Evolutionary conservation across 2,113 vertebrate species (phyloP).

Genomic region (Macrotis lagotis): DNA sequence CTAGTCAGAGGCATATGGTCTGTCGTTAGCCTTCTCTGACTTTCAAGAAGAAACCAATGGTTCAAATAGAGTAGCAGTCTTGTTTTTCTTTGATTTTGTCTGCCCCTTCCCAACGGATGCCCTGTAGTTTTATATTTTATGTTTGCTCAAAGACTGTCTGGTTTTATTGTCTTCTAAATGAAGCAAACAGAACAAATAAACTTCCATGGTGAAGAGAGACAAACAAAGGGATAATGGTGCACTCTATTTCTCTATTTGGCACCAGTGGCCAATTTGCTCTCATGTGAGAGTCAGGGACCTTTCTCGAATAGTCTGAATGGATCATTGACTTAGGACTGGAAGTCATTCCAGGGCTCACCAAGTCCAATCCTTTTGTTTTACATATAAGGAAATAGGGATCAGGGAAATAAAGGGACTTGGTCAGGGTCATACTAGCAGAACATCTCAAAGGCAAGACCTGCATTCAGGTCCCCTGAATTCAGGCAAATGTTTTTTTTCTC

Average conservation of each 20-base stretch:
- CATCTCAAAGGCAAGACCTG: background rate
- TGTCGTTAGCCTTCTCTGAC: background rate
- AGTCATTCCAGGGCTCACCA: background rate
- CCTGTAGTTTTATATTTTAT: constrained; percentile 45
- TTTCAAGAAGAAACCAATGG: background rate
- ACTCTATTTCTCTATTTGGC: background rate
- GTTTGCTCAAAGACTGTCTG: constrained; percentile 34
- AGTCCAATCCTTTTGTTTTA: too few species aligned
- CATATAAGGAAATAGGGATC: too few species aligned
- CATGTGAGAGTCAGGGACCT: constrained; percentile 32
- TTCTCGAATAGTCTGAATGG: background rate
- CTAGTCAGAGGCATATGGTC: background rate
- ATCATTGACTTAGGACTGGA: background rate
- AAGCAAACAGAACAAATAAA: constrained; percentile 57
- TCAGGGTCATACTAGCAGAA: background rate
- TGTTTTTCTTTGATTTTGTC: constrained; percentile 43
- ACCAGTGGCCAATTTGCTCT: constrained; percentile 39
- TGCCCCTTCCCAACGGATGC: background rate
- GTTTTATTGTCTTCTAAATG: constrained; percentile 63
- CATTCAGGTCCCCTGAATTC: background rate
- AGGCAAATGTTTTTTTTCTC: background rate
- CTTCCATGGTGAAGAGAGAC: constrained; percentile 24
- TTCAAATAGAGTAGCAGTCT: background rate
- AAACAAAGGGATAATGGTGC: background rate
- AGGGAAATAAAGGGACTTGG: too few species aligned